Conservation (phyloP, 2,888 invertebrate species). For the Protophormia terraenovae region DNA sequence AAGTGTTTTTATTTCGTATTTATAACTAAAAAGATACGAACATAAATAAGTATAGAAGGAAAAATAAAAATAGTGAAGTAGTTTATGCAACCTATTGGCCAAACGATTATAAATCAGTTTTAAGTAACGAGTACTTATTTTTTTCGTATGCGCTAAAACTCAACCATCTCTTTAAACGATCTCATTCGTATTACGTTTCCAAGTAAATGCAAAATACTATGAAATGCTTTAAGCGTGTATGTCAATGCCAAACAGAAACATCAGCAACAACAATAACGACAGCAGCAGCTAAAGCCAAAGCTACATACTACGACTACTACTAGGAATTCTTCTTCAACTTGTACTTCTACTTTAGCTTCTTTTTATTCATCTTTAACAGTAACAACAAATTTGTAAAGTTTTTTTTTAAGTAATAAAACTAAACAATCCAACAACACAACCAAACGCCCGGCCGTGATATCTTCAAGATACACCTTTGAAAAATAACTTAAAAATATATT, state of each 20-base stretch:
- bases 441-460: constrained; percentile 42
- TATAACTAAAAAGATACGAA: constrained; percentile 5
- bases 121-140: background rate
- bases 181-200: constrained; percentile 35
- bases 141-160: background rate
- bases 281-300: background rate
- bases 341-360: constrained; percentile 8
- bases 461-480: constrained; percentile 53
- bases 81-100: background rate
- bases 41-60: background rate
- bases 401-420: background rate
- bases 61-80: background rate
- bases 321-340: constrained; percentile 35
- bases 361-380: constrained; percentile 32
- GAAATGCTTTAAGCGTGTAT: constrained; percentile 59
- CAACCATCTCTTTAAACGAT: constrained; percentile 22
- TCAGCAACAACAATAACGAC: background rate
- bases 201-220: constrained; percentile 56
- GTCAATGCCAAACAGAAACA: constrained; percentile 58
- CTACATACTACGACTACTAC: constrained; percentile 16
- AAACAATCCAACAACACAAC: constrained; percentile 3
- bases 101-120: background rate
- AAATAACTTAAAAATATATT: constrained; percentile 1
- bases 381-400: constrained; percentile 37
- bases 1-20: constrained; percentile 13